Evolutionary conservation across 2,888 invertebrate genomes (phyloP).

Genomic region (Limnephilus marmoratus): DNA sequence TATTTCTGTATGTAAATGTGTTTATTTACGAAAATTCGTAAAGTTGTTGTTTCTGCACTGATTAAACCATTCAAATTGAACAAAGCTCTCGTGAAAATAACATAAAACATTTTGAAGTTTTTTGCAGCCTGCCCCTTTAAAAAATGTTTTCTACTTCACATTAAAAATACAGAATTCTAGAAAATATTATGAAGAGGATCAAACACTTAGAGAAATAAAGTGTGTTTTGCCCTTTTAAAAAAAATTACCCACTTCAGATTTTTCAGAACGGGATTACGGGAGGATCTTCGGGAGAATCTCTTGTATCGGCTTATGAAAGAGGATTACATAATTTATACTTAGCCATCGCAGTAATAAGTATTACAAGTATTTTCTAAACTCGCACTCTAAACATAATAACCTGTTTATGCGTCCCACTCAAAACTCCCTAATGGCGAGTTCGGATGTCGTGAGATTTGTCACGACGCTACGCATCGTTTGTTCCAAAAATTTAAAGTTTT

Average conservation of each 20-base stretch:
- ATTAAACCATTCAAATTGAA: not conserved
- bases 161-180: not conserved
- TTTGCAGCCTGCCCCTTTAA: not conserved
- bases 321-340: not conserved
- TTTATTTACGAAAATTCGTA: not conserved
- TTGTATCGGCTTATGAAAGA: not conserved
- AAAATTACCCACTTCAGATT: not conserved
- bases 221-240: not conserved
- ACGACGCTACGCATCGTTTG: too few species aligned
- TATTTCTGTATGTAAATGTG: not conserved
- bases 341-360: not conserved
- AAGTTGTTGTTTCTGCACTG: not conserved
- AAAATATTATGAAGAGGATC: not conserved
- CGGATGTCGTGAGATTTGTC: too few species aligned
- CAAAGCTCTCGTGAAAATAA: not conserved
- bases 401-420: too few species aligned
- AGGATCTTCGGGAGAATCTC: not conserved
- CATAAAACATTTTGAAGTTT: not conserved
- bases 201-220: not conserved
- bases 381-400: too few species aligned
- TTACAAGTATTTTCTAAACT: too few species aligned
- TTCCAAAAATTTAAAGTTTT: too few species aligned
- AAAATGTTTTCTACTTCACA: not conserved
- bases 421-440: too few species aligned
- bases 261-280: not conserved